These are phyloP conservation scores for Zelostemma sp. DNA, from an alignment of 1,140 invertebrate genomes.

Conservation along the genomic window DNA sequence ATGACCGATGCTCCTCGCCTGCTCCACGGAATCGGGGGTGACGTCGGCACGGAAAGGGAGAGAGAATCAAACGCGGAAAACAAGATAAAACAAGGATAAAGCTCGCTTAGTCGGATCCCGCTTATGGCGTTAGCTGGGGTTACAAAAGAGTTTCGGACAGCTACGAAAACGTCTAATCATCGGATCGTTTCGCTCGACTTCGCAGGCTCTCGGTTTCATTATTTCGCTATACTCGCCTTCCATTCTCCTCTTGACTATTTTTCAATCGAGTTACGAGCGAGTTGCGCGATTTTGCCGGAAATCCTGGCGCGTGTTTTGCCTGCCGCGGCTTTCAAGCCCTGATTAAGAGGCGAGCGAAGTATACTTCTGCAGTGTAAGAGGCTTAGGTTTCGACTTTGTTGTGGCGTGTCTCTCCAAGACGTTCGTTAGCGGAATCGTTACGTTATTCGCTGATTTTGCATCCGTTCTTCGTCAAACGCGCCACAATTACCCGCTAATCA, in stretches of 20 bases:
- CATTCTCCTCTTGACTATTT: constrained; percentile 5
- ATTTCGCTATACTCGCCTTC: constrained; percentile 8
- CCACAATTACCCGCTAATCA: constrained; percentile 31
- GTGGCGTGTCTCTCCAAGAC: constrained; percentile 60
- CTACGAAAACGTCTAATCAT: constrained; percentile 47
- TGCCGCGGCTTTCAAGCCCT: constrained; percentile 3
- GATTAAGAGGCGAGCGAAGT: constrained; percentile 3
- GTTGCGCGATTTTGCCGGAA: constrained; percentile 25
- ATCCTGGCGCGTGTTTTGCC: constrained; percentile 12
- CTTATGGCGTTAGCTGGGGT: constrained; percentile 44
- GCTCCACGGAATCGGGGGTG: constrained; percentile 37
- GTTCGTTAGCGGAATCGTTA: constrained; percentile 64
- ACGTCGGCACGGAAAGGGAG: constrained; percentile 23
- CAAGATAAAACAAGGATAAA: constrained; percentile 69
- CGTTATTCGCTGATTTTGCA: constrained; percentile 14
- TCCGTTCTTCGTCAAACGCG: constrained; percentile 33
- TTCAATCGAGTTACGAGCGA: not conserved
- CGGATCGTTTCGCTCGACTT: constrained; percentile 47
- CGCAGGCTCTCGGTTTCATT: constrained; percentile 20
- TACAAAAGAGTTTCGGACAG: constrained; percentile 39
- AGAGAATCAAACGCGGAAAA: constrained; percentile 55
- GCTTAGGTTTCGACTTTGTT: constrained; percentile 64
- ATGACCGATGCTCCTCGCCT: constrained; percentile 64
- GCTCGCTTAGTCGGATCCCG: constrained; percentile 47
- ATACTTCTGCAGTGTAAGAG: constrained; percentile 49